Conservation (phyloP, 2,113 vertebrate genomes). For the Campylorhamphus procurvoides region DNA sequence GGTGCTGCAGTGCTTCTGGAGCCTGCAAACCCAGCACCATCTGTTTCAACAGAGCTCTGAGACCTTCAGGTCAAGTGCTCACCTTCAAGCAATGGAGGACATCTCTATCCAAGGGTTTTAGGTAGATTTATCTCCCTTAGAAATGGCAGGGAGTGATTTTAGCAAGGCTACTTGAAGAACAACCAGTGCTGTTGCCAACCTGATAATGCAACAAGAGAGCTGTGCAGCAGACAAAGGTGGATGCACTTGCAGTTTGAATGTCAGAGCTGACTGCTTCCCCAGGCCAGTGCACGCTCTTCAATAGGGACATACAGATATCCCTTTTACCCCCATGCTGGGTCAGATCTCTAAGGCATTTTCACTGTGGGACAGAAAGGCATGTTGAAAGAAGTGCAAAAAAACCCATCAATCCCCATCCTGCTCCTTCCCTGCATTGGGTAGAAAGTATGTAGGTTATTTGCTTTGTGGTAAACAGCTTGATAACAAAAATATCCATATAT, state of each 20-base stretch:
- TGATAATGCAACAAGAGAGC: background rate
- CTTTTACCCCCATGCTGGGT: accelerated
- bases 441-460: accelerated
- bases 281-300: accelerated
- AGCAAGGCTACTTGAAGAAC: background rate
- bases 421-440: background rate
- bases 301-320: too few relatives aligned
- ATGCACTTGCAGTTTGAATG: accelerated
- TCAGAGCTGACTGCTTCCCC: background rate
- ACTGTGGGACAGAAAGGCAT: background rate
- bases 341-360: background rate
- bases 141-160: background rate
- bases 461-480: background rate
- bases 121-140: background rate
- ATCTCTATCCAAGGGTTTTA: background rate
- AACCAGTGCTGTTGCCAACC: too few relatives aligned
- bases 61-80: background rate
- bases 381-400: background rate
- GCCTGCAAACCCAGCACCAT: background rate
- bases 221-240: background rate
- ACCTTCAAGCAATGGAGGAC: background rate
- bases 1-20: background rate
- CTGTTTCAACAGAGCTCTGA: background rate
- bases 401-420: background rate
- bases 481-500: background rate